phyloP scores from a whole-genome alignment of 2,113 vertebrate genomes.

The Hylia prasina region DNA sequence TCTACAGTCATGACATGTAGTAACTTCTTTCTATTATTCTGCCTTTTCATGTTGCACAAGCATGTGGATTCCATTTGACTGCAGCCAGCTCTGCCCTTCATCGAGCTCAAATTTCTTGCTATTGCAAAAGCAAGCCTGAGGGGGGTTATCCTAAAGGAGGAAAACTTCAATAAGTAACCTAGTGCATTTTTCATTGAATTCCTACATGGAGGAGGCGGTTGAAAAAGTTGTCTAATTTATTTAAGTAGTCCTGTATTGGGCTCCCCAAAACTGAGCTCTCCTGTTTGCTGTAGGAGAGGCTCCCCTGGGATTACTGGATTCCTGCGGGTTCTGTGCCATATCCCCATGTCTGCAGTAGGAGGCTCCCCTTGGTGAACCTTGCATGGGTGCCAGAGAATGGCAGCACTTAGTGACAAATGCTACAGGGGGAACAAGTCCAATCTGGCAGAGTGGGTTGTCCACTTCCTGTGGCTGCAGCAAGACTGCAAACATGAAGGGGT shows the following conservation, averaged over 20 bases:
- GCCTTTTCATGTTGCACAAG: constrained; percentile 43
- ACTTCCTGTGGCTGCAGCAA: not conserved
- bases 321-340: not conserved
- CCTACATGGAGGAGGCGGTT: accelerated
- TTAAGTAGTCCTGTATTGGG: not conserved
- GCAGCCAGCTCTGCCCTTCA: constrained; percentile 33
- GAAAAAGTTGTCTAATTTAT: not conserved
- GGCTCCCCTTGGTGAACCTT: not conserved
- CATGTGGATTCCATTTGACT: constrained; percentile 58
- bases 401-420: not conserved
- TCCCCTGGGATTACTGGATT: not conserved
- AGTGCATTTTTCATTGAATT: not conserved
- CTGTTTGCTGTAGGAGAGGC: not conserved
- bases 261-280: not conserved
- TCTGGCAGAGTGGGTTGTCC: not conserved
- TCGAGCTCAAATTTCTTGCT: constrained; percentile 39
- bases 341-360: not conserved
- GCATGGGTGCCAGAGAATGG: not conserved
- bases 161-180: not conserved
- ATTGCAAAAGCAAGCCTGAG: constrained; percentile 19
- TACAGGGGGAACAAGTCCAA: not conserved
- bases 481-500: not conserved
- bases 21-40: constrained; percentile 57
- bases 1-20: constrained; percentile 49
- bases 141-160: not conserved